Evolutionary conservation across 2,797 vertebrate genomes (phyloP), one percentile per base, ranked within the genome.

Genomic region (Xiphophorus birchmanni): DNA sequence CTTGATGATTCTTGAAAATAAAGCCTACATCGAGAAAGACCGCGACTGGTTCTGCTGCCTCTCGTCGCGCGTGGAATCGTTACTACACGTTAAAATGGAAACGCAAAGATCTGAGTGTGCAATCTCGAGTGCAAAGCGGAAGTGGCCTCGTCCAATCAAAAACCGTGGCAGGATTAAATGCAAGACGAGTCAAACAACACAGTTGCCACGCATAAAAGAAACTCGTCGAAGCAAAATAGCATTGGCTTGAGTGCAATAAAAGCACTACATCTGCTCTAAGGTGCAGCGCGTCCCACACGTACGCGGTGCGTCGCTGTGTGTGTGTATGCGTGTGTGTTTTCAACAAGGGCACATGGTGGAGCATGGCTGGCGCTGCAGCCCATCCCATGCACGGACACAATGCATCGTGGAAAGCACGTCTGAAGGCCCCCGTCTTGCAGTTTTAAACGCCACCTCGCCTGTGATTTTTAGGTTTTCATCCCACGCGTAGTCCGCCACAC

Each of bases 301-400:
- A 45, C 42, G 23, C 52, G 2, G 8, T 48, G 63, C 67, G 75
- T 52, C 52, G 29, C 73, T 35, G 74, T 0, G 54, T 2, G 54
- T 2, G 50, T 23, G 21, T 60, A 2, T 29, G 56, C 2, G n/a
- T 60, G 17, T 78, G 12, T 73, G 76, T 0, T 32, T 77, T 80
- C 80, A 60, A 35, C 69, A 50, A 17, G 91, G 95, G 93, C 95
- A 95, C 96, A 96, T 96, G 96, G 93, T 92, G 88, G 79, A 89
- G 86, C 79, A 82, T 87, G 80, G 86, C 81, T 92, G 81, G 76
- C 79, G 74, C 84, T 90, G 91, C 92, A 94, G 91, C 91, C 91
- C 88, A 90, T 90, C 90, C 94, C 89, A 84, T 88, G 79, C 87
- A 67, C 52, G 86, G 87, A 95, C 93, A 95, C 93, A 93, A 95